Conservation (phyloP, 2,888 invertebrate genomes). For the Spisula solida region DNA sequence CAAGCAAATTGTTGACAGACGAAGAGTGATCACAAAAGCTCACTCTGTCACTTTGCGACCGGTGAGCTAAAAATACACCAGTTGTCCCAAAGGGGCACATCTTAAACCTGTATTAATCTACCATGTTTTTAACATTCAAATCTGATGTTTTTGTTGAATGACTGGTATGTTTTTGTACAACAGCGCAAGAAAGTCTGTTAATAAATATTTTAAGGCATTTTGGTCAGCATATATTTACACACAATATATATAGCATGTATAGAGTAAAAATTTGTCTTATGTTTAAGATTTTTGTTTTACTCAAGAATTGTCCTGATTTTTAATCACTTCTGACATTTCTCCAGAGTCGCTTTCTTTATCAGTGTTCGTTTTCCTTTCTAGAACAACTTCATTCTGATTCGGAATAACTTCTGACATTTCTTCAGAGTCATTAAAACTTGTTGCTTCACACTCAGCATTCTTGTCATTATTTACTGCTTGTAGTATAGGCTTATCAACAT, state of each 20-base stretch:
- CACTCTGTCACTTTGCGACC: no score
- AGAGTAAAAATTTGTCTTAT: not conserved
- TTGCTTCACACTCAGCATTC: not conserved
- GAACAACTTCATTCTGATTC: conserved; percentile 8
- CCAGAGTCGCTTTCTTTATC: conserved; percentile 7
- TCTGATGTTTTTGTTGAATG: no score
- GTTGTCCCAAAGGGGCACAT: no score
- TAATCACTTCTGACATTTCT: conserved; percentile 62
- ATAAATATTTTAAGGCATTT: not conserved
- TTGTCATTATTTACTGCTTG: not conserved
- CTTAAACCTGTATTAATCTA: no score
- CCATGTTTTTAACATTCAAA: no score
- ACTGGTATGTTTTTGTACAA: no score
- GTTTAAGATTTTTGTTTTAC: not conserved
- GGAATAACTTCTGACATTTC: conserved; percentile 32
- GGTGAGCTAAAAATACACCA: no score
- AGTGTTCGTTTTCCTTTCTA: not conserved
- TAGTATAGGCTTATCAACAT: not conserved
- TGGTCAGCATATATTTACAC: no score
- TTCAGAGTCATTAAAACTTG: not conserved
- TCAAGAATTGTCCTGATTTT: conserved; percentile 29
- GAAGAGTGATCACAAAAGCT: no score
- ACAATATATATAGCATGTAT: no score
- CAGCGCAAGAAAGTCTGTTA: no score
- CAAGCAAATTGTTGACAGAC: no score